phyloP scores from a whole-genome alignment of 2,797 vertebrate genomes.

The Monodelphis domestica region DNA sequence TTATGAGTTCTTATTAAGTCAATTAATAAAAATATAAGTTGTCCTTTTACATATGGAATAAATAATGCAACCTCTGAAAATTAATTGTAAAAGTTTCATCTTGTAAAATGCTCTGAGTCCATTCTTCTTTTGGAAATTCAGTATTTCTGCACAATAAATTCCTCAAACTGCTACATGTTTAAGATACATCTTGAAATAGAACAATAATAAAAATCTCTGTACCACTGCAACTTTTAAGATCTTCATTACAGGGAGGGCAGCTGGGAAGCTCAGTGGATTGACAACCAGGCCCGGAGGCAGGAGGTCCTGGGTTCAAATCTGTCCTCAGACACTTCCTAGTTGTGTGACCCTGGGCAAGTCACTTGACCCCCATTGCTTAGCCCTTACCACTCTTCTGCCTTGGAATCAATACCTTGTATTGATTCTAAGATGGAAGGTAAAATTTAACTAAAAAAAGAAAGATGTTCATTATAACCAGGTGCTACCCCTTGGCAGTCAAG shows the following conservation, averaged over 20 bases:
- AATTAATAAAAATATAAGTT: background rate
- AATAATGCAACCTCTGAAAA: background rate
- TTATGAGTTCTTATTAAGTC: background rate
- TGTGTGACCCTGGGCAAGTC: too few species aligned
- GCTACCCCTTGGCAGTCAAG: background rate
- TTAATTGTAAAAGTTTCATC: background rate
- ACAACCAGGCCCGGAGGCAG: too few species aligned
- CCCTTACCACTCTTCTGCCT: too few species aligned
- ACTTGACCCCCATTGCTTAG: too few species aligned
- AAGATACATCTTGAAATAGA: conserved; percentile 41
- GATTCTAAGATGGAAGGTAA: too few species aligned
- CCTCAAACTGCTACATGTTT: background rate
- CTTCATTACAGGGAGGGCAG: too few species aligned
- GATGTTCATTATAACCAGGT: conserved; percentile 4
- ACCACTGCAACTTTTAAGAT: conserved; percentile 42
- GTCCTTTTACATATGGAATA: background rate
- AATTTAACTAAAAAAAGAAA: too few species aligned
- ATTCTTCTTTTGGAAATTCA: conserved; percentile 4
- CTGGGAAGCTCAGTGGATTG: too few species aligned
- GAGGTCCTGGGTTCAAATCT: too few species aligned
- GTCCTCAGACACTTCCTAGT: too few species aligned
- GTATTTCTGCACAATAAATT: background rate
- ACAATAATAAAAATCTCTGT: conserved; percentile 28
- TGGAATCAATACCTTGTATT: too few species aligned
- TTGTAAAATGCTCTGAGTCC: background rate